Evolutionary conservation across 2,888 invertebrate genomes (phyloP).

Genomic region (Plagodis dolabraria): DNA sequence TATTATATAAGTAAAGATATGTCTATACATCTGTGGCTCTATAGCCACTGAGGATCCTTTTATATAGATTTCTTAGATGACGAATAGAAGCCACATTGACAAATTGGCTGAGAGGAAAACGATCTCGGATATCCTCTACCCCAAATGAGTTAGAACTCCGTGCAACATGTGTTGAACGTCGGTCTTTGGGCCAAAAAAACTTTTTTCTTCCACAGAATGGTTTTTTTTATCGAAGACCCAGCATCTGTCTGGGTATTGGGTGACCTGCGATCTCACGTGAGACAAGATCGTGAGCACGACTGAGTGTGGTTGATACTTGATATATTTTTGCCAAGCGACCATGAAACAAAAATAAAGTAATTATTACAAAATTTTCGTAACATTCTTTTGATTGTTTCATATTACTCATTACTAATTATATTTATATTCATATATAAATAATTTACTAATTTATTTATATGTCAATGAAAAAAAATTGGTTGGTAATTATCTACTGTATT

Average conservation of each 20-base stretch:
- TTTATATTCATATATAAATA: too few species aligned
- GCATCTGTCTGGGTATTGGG: conserved; percentile 77
- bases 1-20: too few species aligned
- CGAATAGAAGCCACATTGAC: conserved; percentile 4
- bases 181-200: conserved; percentile 38
- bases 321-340: neutral
- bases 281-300: conserved; percentile 38
- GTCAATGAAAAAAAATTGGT: too few species aligned
- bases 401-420: too few species aligned
- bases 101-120: conserved; percentile 4
- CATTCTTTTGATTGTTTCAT: too few species aligned
- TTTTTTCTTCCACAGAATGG: neutral
- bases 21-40: too few species aligned
- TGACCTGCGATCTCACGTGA: conserved; percentile 68
- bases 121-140: conserved; percentile 16
- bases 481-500: too few species aligned
- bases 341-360: neutral
- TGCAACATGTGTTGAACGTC: conserved; percentile 36
- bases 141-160: neutral
- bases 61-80: neutral
- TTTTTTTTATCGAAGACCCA: conserved; percentile 18
- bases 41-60: too few species aligned
- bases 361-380: too few species aligned
- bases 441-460: too few species aligned
- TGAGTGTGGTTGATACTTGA: conserved; percentile 47